Base-by-base conservation (phyloP, 2,113 vertebrate genomes). In the Gymnocephalus cernua region DNA sequence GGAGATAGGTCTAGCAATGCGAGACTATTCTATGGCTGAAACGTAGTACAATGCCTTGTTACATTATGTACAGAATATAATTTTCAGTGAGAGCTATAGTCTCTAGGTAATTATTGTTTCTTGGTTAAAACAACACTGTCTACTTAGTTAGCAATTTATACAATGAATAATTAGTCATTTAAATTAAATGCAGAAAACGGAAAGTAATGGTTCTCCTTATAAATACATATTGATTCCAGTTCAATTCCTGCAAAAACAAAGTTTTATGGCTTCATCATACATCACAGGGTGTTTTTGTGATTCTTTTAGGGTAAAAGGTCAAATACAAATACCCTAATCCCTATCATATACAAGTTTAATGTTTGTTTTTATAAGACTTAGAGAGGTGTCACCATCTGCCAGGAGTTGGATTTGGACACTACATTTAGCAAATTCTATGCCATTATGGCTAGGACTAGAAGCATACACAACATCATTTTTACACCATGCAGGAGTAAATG, bases 121-220 rank as follows among this genome's bases (percentile, higher is more conserved):
- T 32, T 48, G 16, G 59, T 76, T 53, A 50, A 70, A 64, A 53
- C 32, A 65, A 73, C 12, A 45, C 6, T 53, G 35, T 38, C 38
- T 16, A 25, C 44, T 15, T 8, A 61, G 8, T 56, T 70, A 64
- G 21, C 35, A 67, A 45, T 14, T 4, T 56, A 15, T 12, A 8
- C 4, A 27, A 58, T 29, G 6, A 61, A 68, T 41, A 50, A 64
- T 51, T n/a, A 38, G 41, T 68, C 19, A 25, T 4, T 67, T 27
- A 14, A 35, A 67, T 73, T 19, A 44, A 58, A 44, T 72, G 23
- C 2, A 41, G 19, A 13, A 15, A 44, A 12, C 38, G 16, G 27
- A 38, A 4, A 66, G 3, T 41, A 50, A 29, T 14, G 8, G 44
- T 73, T 32, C 9, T 35, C 19, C 18, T 62, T 21, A 25, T 50